Evolutionary conservation across 1,140 invertebrate species (phyloP).

Genomic region (Drosophila mayri): DNA sequence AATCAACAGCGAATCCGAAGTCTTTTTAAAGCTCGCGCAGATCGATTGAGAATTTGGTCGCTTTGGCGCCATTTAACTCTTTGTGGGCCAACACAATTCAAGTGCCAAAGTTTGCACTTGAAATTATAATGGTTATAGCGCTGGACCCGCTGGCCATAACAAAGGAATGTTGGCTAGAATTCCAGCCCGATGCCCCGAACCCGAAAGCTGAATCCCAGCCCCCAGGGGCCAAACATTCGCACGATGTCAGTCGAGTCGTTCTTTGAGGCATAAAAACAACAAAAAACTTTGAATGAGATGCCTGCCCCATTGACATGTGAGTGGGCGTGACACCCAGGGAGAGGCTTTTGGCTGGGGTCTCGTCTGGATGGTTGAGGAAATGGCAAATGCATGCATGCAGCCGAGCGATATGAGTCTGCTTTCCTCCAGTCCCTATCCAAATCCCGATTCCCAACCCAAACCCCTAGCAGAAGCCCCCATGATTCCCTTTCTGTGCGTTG

Average conservation of each 20-base stretch:
- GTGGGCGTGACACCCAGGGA: conserved; percentile 11
- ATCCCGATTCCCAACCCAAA: neutral
- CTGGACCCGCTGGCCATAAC: conserved; percentile 22
- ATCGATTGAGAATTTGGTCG: conserved; percentile 3
- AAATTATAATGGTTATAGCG: conserved; percentile 42
- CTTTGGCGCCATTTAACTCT: conserved; percentile 26
- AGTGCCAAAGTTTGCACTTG: conserved; percentile 59
- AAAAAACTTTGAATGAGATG: conserved; percentile 47
- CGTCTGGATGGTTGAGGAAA: conserved; percentile 47
- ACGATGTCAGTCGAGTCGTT: conserved; percentile 53
- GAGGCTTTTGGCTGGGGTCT: neutral
- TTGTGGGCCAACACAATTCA: conserved; percentile 40
- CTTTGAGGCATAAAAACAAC: conserved; percentile 57
- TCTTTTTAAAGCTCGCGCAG: conserved; percentile 9
- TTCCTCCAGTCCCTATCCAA: conserved; percentile 1
- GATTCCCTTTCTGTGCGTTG: conserved; percentile 48
- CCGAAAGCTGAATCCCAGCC: neutral
- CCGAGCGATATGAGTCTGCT: conserved; percentile 19
- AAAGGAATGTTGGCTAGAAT: conserved; percentile 47
- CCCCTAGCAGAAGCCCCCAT: neutral
- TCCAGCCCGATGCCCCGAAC: conserved; percentile 12
- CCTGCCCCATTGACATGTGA: conserved; percentile 65
- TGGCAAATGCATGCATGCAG: conserved; percentile 60
- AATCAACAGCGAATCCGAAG: conserved; percentile 7
- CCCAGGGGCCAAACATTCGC: conserved; percentile 40